A percentile compares a stretch with the other conserved stretches of the same genome.
Evolutionary conservation across 1,140 invertebrate species (phyloP).

Genomic region (Lordiphosa clarofinis): DNA sequence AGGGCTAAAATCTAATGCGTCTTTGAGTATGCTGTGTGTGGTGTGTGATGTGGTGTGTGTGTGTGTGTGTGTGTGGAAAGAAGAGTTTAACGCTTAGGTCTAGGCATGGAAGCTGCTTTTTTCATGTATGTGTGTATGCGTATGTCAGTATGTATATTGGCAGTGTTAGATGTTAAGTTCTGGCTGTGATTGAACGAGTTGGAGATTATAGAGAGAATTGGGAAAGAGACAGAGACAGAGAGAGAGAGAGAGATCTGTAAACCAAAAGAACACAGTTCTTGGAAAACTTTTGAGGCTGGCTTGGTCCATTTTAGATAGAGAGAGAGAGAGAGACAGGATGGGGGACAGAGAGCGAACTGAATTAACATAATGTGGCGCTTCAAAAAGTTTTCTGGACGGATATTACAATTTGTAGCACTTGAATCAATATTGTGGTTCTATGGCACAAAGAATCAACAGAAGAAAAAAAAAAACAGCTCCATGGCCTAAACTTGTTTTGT

Average conservation of each 20-base stretch:
- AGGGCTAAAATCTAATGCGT: slow-evolving; percentile 57
- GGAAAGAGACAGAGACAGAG: neutral
- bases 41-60: neutral
- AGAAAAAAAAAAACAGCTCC: no score
- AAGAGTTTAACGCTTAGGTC: neutral
- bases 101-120: slow-evolving; percentile 6
- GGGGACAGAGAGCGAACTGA: neutral
- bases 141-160: slow-evolving; percentile 38
- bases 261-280: neutral
- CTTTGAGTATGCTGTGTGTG: slow-evolving; percentile 55
- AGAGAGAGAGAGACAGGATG: neutral
- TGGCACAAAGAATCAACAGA: no score
- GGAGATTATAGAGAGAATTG: slow-evolving; percentile 18
- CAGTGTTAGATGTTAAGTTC: slow-evolving; percentile 53
- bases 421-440: neutral
- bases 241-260: slow-evolving; percentile 15
- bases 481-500: no score
- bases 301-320: slow-evolving; percentile 51
- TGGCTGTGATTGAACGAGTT: slow-evolving; percentile 59
- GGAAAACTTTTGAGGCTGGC: slow-evolving; percentile 28
- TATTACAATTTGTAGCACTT: slow-evolving; percentile 76
- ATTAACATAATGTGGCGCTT: slow-evolving; percentile 41
- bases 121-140: slow-evolving; percentile 18
- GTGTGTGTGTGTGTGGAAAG: neutral
- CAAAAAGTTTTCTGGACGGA: slow-evolving; percentile 76